Evolutionary conservation across 2,113 vertebrate species (phyloP).

Genomic region (Pygoscelis adeliae): DNA sequence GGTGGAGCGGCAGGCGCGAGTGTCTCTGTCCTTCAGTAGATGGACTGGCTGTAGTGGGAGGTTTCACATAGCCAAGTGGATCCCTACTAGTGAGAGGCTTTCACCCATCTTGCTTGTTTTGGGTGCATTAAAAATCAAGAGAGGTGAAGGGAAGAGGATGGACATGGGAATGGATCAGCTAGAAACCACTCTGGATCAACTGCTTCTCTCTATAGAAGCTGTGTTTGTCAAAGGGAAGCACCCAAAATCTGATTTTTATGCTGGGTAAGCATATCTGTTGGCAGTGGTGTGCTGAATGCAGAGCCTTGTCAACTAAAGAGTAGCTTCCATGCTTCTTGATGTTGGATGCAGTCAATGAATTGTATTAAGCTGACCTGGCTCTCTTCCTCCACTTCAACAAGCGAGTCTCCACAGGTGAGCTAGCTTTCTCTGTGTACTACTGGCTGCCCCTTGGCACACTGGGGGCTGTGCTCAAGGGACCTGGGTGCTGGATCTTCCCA

Average conservation of each 20-base stretch:
- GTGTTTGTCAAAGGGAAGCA: background rate
- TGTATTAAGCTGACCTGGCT: background rate
- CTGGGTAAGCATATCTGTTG: background rate
- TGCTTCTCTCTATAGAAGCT: background rate
- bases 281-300: background rate
- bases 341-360: background rate
- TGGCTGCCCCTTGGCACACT: background rate
- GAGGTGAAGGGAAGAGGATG: background rate
- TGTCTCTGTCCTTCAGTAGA: background rate
- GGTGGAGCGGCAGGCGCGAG: accelerated
- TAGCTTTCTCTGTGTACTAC: background rate
- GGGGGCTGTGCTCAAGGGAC: background rate
- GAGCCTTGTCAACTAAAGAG: background rate
- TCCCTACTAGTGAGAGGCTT: background rate
- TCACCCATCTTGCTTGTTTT: background rate
- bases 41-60: background rate
- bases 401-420: background rate
- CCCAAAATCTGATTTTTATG: background rate
- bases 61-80: background rate
- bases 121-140: background rate
- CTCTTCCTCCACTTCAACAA: background rate
- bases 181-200: background rate
- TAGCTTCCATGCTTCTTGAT: background rate
- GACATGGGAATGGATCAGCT: background rate
- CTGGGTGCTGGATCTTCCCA: background rate